These are phyloP conservation scores for Zaprionus obscuricornis DNA, from an alignment of 2,888 invertebrate species.

Conservation along the genomic window DNA sequence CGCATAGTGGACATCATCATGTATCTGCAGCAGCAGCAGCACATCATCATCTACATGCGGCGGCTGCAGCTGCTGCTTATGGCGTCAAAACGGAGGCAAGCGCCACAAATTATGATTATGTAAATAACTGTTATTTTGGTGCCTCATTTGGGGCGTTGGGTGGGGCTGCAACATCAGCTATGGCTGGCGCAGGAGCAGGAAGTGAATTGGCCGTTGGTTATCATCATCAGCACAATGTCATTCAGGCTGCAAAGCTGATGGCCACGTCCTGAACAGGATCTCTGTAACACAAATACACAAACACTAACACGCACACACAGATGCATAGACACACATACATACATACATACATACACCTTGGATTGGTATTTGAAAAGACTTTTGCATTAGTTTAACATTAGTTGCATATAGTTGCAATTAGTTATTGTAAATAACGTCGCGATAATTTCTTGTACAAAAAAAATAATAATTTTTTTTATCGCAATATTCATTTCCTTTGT, in stretches of 20 bases:
- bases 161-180: conserved; percentile 74
- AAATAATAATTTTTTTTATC: conserved; percentile 26
- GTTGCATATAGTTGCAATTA: conserved; percentile 47
- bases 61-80: conserved; percentile 69
- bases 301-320: no score
- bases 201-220: conserved; percentile 89
- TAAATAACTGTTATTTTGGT: conserved; percentile 83
- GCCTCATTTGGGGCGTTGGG: conserved; percentile 81
- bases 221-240: conserved; percentile 93
- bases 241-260: conserved; percentile 92
- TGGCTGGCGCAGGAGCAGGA: conserved; percentile 73
- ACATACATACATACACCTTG: conserved; percentile 31
- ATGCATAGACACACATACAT: no score
- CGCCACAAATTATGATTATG: conserved; percentile 83
- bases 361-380: conserved; percentile 72
- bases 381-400: conserved; percentile 50
- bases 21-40: conserved; percentile 67
- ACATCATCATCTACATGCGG: conserved; percentile 75
- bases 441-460: conserved; percentile 56
- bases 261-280: conserved; percentile 88
- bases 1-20: conserved; percentile 73
- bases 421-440: conserved; percentile 53
- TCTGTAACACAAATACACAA: conserved; percentile 44
- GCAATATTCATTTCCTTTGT: conserved; percentile 23
- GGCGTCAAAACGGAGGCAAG: conserved; percentile 82